Percentiles rank a stretch among this genome's conserved stretches.
Conservation (phyloP, 2,888 invertebrate genomes). For the Euplagia quadripunctaria region DNA sequence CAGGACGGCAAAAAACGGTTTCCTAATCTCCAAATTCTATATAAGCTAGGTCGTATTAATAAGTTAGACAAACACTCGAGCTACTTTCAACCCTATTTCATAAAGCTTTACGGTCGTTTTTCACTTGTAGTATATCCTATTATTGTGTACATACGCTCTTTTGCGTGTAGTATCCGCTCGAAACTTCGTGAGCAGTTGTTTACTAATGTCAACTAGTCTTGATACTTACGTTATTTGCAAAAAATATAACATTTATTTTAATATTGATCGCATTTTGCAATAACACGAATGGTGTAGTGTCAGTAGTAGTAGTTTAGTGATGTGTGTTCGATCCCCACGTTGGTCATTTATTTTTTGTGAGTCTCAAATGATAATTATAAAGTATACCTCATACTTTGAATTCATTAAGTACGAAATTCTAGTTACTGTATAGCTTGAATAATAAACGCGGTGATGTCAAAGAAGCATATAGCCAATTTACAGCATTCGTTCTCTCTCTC, state of each 20-base stretch:
- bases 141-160: constrained; percentile 68
- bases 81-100: constrained; percentile 44
- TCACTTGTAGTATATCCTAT: constrained; percentile 37
- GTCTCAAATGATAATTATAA: no score
- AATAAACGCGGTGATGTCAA: no score
- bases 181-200: constrained; percentile 79
- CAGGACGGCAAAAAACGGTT: constrained; percentile 59
- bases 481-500: no score
- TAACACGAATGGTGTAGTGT: no score
- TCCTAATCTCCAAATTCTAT: constrained; percentile 84
- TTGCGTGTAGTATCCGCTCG: constrained; percentile 59
- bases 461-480: no score
- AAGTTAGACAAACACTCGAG: constrained; percentile 67
- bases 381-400: no score
- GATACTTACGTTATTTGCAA: constrained; percentile 64
- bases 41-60: constrained; percentile 79
- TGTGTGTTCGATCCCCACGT: no score
- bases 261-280: no score
- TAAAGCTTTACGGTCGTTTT: constrained; percentile 41
- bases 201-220: constrained; percentile 58
- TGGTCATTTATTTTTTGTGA: no score
- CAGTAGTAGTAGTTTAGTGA: no score
- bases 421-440: no score
- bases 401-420: no score
- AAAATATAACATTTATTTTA: not conserved